These are phyloP conservation scores for Pseudocheirus occidentalis DNA, from an alignment of 2,797 vertebrate genomes.

Conservation along the genomic window DNA sequence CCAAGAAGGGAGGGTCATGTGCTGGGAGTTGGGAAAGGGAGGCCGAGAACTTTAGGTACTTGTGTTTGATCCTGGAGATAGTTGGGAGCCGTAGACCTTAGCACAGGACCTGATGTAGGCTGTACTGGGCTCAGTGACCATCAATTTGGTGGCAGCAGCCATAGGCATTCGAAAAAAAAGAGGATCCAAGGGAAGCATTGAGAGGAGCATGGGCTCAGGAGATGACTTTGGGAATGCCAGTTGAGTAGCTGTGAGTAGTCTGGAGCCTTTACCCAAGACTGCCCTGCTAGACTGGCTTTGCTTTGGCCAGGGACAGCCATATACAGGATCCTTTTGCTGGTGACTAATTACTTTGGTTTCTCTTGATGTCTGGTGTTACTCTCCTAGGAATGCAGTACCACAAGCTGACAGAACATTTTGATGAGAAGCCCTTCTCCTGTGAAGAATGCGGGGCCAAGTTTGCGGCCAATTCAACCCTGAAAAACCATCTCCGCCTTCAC, in stretches of 20 bases:
- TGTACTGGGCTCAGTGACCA: neutral
- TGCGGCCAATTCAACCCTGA: conserved; percentile 91
- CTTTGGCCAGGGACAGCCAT: neutral
- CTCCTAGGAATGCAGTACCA: conserved; percentile 92
- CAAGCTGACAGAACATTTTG: conserved; percentile 92
- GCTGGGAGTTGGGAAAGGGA: neutral
- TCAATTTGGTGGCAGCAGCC: neutral
- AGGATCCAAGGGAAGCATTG: neutral
- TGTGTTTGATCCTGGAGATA: neutral
- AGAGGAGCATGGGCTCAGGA: neutral
- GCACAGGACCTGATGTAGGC: neutral
- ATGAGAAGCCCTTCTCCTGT: conserved; percentile 92
- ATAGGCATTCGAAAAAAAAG: neutral
- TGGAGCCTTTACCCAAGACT: neutral
- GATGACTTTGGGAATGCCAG: neutral
- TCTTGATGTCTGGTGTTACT: neutral
- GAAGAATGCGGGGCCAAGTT: conserved; percentile 91
- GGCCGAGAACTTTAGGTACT: neutral
- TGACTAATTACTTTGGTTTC: accelerated
- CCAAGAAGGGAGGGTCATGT: neutral
- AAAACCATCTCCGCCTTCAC: conserved; percentile 93
- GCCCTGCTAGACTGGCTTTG: neutral
- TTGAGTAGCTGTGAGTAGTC: accelerated
- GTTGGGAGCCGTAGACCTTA: neutral
- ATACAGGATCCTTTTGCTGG: neutral